A percentile compares a stretch with the other conserved stretches of the same genome.
These are phyloP conservation scores for human DNA, from an alignment of 2,113 vertebrate genomes.

Conservation along the genomic window DNA sequence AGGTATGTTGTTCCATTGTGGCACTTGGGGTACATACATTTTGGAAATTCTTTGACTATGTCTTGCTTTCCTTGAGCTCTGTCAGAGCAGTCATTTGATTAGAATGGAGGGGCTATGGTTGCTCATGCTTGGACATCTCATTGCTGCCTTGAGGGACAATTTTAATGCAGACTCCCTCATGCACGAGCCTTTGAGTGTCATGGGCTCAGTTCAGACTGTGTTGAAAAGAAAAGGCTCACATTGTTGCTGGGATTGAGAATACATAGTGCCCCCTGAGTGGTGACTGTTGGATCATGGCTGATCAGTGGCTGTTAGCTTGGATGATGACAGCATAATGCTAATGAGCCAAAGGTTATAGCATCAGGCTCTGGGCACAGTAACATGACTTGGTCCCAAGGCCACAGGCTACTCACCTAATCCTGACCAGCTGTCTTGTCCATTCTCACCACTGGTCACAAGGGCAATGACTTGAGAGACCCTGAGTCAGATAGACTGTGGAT, in stretches of 20 bases:
- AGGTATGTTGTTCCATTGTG: conserved; percentile 86
- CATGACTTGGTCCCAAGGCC: conserved; percentile 13
- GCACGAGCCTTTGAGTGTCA: background rate
- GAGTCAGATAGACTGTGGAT: conserved; percentile 56
- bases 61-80: background rate
- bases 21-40: background rate
- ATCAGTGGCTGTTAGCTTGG: conserved; percentile 29
- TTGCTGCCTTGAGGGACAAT: background rate
- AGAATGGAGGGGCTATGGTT: background rate
- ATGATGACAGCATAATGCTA: conserved; percentile 1
- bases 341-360: conserved; percentile 17
- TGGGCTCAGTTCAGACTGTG: background rate
- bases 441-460: conserved; percentile 58
- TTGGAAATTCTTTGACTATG: background rate
- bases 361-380: conserved; percentile 8
- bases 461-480: conserved; percentile 15
- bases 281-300: background rate
- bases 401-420: conserved; percentile 49
- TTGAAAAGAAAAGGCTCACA: background rate
- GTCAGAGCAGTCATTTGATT: background rate
- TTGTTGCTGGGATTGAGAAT: background rate
- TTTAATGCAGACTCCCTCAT: background rate
- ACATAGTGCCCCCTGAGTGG: background rate
- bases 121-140: background rate
- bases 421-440: conserved; percentile 68